These are phyloP conservation scores for Leucoraja ocellata DNA, from an alignment of 2,797 vertebrate genomes.

Conservation along the genomic window DNA sequence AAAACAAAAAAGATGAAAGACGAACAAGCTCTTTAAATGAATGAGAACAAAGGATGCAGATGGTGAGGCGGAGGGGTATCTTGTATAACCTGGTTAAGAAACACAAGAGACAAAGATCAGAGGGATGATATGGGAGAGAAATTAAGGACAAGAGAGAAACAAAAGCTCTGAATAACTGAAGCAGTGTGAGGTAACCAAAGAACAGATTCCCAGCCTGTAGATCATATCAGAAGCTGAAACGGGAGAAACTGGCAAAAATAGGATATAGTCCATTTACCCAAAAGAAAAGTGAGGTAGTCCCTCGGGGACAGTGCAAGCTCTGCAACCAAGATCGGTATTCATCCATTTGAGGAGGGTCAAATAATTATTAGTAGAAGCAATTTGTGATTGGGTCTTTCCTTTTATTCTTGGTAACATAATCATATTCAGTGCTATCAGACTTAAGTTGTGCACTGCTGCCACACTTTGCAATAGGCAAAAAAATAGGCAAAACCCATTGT, in stretches of 20 bases:
- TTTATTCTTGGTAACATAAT: not conserved
- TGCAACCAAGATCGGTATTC: not conserved
- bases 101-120: not conserved
- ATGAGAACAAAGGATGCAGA: not conserved
- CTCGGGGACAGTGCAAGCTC: not conserved
- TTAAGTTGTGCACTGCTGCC: not conserved
- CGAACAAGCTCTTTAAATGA: not conserved
- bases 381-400: not conserved
- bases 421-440: not conserved
- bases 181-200: not conserved
- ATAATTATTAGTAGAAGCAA: not conserved
- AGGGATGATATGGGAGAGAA: not conserved
- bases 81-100: constrained; percentile 1
- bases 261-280: not conserved
- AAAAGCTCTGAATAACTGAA: not conserved
- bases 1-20: not conserved
- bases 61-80: not conserved
- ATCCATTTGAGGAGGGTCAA: not conserved
- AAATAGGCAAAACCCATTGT: not conserved
- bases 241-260: not conserved
- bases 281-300: not conserved
- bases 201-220: not conserved
- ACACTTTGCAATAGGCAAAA: not conserved
- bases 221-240: not conserved
- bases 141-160: constrained; percentile 4